Base-by-base conservation (phyloP, 2,888 invertebrate species). In the Blastobasis lacticolella region DNA sequence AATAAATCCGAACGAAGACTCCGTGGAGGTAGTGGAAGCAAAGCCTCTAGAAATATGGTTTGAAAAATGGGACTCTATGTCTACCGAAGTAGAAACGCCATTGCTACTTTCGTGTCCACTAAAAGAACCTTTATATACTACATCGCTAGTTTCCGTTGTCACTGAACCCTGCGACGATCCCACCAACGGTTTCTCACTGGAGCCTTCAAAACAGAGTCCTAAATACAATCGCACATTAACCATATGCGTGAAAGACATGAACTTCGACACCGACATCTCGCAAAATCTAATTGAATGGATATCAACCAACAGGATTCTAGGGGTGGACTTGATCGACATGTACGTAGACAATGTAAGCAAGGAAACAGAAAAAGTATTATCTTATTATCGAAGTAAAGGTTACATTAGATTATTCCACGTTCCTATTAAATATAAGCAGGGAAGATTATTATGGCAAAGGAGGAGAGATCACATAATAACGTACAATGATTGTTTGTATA, bases 401-500 rank as follows among this genome's bases (percentile, higher is more conserved):
- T 73, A 83, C 50, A 74, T 90, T 51, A 80, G 88, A 67, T 69
- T 90, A 57, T 87, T 87, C 52, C 75, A 83, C 59, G 82, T 91
- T 69, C 89, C 90, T 66, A 81, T 91, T 70, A 90, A 90, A 51
- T 56, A 75, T 76, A 81, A 76, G 54, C 61, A 66, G 43, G 64
- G 71, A 38, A 72, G 79, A 63, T 72, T 78, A 55, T 66, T 89
- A 41, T 94, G 93, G 90, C 93, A 93, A 69, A 69, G 84, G 44
- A 91, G 94, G 66, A 86, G 94, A 61, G 90, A 93, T 77, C 94
- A 94, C 70, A 80, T 94, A 40, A 88, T 94, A 56, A 91, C 93
- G 0, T 94, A 94, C 74, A 94, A 94, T 73, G 94, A 94, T 72
- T 94, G 94, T 69, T 89, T 94, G 54, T 94, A 94, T 73, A 90